These are phyloP conservation scores for Leptinotarsa tumamoca DNA, from an alignment of 2,888 invertebrate species.

Conservation along the genomic window DNA sequence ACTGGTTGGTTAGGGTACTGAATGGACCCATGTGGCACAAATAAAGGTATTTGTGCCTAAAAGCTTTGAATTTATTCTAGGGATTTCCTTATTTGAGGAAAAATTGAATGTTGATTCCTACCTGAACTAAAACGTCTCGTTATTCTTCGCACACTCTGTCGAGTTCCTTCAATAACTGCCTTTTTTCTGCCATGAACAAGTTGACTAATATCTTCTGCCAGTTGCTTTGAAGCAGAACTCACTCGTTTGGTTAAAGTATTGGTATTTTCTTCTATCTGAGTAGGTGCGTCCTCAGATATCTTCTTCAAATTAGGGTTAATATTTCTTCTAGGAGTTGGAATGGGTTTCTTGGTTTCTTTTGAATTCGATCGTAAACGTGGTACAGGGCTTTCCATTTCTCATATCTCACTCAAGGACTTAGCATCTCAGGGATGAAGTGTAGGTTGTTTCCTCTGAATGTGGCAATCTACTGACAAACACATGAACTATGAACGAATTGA, in stretches of 20 bases:
- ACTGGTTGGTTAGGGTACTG: too few species aligned
- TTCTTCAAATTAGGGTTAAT: conserved; percentile 57
- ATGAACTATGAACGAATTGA: neutral
- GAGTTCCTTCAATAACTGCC: conserved; percentile 75
- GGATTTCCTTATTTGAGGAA: too few species aligned
- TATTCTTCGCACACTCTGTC: conserved; percentile 65
- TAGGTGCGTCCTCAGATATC: conserved; percentile 30
- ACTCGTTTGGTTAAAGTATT: conserved; percentile 63
- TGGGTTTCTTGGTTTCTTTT: conserved; percentile 66
- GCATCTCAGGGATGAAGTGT: neutral
- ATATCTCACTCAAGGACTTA: neutral
- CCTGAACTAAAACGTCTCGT: conserved; percentile 59
- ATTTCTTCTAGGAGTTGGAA: conserved; percentile 70
- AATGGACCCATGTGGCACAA: too few species aligned
- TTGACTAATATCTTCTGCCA: conserved; percentile 69
- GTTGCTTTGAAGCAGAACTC: conserved; percentile 70
- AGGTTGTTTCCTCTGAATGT: neutral
- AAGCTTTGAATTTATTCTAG: too few species aligned
- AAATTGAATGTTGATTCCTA: too few species aligned
- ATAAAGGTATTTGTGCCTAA: too few species aligned
- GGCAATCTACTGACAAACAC: neutral
- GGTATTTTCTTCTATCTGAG: conserved; percentile 28
- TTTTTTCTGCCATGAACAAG: conserved; percentile 71
- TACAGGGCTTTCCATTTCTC: conserved; percentile 56
- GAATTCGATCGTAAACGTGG: conserved; percentile 57